Evolutionary conservation across 2,888 invertebrate genomes (phyloP), one percentile per base, ranked within the genome.

Genomic region (Drosophila seclusa): DNA sequence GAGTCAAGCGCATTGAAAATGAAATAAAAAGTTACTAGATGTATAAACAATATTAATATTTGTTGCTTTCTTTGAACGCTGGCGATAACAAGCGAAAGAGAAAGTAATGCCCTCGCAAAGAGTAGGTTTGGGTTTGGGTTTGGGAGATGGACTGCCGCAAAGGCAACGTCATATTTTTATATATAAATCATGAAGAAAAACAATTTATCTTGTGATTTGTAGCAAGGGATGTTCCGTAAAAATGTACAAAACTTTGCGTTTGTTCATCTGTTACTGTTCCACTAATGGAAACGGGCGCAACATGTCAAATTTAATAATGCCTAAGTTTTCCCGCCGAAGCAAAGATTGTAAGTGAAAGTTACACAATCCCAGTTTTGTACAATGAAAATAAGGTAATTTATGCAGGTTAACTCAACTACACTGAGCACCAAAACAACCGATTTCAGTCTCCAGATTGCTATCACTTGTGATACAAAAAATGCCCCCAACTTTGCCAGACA

Each of bases 131-230:
- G 11, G 8, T 8, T 31, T 31, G 29, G 36, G 38, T 8, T 24
- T 45, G 54, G 29, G 55, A n/a, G 36, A 54, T 24, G 27, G 66
- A 71, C 63, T 52, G 72, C 73, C 59, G 76, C 65, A 57, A 65
- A 68, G 70, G 70, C 80, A 70, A 73, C 74, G 57, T 64, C 71
- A 78, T 73, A 78, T 82, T 78, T 82, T 74, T 72, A 82, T 89
- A 78, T 87, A 86, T 89, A 88, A 89, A 88, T 89, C 90, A 89
- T 89, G 78, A 83, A 89, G 61, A 74, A 89, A 89, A 88, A 88
- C 90, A 84, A 88, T 88, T 88, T 89, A 88, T 88, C 89, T 89
- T 88, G 80, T 80, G 86, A 84, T 84, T 88, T 83, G 82, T 88
- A 75, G 75, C 80, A 76, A 75, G 86, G 88, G 86, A 79, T 85